phyloP scores from a whole-genome alignment of 1,140 invertebrate genomes.

The Drosophila subobscura region DNA sequence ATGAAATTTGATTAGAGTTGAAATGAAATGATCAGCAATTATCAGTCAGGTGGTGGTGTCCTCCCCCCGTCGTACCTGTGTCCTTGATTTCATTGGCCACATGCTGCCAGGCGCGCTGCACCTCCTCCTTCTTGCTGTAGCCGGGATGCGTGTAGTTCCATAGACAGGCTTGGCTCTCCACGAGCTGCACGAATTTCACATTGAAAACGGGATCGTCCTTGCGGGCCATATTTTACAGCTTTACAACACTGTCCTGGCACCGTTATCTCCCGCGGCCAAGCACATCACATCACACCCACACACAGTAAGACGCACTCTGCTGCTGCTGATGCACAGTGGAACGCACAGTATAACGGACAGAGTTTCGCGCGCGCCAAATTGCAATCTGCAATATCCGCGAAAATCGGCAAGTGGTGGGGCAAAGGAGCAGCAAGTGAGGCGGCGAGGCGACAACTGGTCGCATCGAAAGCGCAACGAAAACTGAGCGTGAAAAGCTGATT shows the following conservation, averaged over 20 bases:
- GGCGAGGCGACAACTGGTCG: constrained; percentile 65
- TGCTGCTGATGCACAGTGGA: not conserved
- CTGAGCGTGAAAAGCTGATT: constrained; percentile 69
- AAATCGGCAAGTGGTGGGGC: constrained; percentile 4
- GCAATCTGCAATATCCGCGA: not conserved
- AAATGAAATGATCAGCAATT: constrained; percentile 26
- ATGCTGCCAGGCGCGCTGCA: constrained; percentile 78
- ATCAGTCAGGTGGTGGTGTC: not conserved
- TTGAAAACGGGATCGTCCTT: constrained; percentile 83
- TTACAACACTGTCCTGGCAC: constrained; percentile 52
- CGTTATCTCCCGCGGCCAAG: not conserved
- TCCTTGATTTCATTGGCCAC: constrained; percentile 81
- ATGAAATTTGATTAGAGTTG: constrained; percentile 17
- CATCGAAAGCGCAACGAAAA: constrained; percentile 74
- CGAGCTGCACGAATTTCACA: constrained; percentile 79
- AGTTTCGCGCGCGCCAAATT: constrained; percentile 23
- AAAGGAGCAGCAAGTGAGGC: not conserved
- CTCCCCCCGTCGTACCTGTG: constrained; percentile 55
- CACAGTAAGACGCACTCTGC: not conserved
- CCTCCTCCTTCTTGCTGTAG: constrained; percentile 81
- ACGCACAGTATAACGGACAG: constrained; percentile 12
- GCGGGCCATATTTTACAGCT: constrained; percentile 59
- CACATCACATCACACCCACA: constrained; percentile 4
- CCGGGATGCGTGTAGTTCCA: constrained; percentile 80
- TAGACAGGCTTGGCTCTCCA: constrained; percentile 70